Base-by-base conservation (phyloP, 2,797 vertebrate species). In the Chelon labrosus region DNA sequence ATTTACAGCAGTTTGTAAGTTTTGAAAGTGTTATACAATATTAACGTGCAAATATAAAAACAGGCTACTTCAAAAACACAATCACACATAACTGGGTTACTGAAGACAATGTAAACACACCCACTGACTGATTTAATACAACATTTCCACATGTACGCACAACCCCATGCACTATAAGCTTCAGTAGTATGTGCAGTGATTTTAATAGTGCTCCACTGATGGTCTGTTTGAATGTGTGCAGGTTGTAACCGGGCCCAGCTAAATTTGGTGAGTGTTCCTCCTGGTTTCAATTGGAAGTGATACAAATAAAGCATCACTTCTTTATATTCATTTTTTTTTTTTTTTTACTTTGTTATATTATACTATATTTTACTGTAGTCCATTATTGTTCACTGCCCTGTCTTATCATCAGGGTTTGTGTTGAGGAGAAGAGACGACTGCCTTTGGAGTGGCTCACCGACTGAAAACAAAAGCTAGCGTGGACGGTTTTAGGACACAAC, bases 201-300 rank as follows among this genome's bases (percentile, higher is more conserved):
- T 31, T 31, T 31, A 7, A 31, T 31, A 5, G 31, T 31, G 31
- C 31, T 31, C 5, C 47, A 73, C 42, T 7, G 25, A 7, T 68
- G 20, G 60, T 74, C 25, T 63, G 0, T 61, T 3, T 72, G 50
- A 25, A 51, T 69, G 10, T 75, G 79, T 80, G 35, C 69, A 90
- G 89, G 87, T 70, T 82, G 82, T 41, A 9, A 0, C 58, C 0
- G 0, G 5, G 0, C 0, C 0, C 0, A 13, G 0, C 12, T 7
- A 0, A 0, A 0, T 0, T 0, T 0, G 0, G 85, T 85, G 55
- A 87, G 85, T 85, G 6, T 79, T 42, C 4, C 17, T 73, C 39
- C 14, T 44, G 42, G 16, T 65, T 19, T 27, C 16, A 60, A 47
- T 25, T 52, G 50, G 11, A 52, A 52, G 20, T 25, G 11, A 25